Evolutionary conservation across 92 coral and sea anemone species (phyloP).

Genomic region (Umimayanthus chanpuru): DNA sequence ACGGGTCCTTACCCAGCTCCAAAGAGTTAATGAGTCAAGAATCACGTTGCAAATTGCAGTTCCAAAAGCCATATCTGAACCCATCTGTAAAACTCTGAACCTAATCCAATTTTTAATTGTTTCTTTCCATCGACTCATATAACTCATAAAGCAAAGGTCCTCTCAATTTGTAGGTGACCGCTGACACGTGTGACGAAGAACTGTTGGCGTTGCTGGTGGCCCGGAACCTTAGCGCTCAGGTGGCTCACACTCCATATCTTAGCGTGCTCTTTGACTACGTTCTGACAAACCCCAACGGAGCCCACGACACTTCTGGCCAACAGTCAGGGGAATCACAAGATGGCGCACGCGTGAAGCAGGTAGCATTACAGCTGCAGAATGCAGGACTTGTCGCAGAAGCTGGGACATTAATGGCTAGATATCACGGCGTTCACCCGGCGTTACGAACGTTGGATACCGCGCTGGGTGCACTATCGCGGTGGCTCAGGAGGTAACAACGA

Average conservation of each 20-base stretch:
- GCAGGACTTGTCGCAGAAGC: conserved; percentile 90
- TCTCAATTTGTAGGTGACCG: conserved; percentile 54
- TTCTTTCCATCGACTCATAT: too few species aligned
- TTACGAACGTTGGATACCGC: conserved; percentile 84
- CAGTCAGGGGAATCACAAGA: conserved; percentile 51
- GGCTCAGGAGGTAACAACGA: conserved; percentile 68
- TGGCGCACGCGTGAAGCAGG: conserved; percentile 72
- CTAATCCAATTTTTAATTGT: too few species aligned
- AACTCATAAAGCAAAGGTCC: not conserved
- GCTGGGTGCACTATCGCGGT: conserved; percentile 73
- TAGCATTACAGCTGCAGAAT: conserved; percentile 73
- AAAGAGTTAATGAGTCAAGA: too few species aligned
- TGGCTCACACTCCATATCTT: conserved; percentile 85
- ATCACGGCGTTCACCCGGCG: conserved; percentile 78
- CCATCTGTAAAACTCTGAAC: too few species aligned
- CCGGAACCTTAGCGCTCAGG: conserved; percentile 64
- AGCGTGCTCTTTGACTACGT: conserved; percentile 69
- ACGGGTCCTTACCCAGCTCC: too few species aligned
- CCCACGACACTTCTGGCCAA: conserved; percentile 12
- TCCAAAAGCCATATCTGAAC: too few species aligned
- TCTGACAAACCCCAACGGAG: conserved; percentile 52
- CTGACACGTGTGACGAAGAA: conserved; percentile 85
- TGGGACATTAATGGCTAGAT: conserved; percentile 73
- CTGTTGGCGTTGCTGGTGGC: conserved; percentile 69
- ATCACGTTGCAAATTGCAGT: too few species aligned